These are phyloP conservation scores for Heterocephalus glaber DNA, from an alignment of 2,113 vertebrate species.

Conservation along the genomic window DNA sequence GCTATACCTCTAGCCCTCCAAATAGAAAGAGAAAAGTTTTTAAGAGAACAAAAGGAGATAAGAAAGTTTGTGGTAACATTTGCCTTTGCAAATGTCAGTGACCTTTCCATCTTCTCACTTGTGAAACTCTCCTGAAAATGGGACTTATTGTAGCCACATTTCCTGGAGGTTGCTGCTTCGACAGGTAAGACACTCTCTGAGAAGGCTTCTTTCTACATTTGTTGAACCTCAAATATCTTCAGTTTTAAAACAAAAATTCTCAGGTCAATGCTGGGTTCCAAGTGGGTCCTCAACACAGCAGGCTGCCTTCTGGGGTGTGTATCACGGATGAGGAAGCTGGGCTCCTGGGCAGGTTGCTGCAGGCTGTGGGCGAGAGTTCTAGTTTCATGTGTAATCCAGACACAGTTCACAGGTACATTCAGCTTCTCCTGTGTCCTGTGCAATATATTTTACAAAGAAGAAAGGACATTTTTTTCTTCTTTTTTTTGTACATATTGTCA, in stretches of 20 bases:
- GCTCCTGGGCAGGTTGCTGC: not conserved
- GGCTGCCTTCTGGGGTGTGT: not conserved
- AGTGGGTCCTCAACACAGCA: not conserved
- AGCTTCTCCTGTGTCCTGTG: not conserved
- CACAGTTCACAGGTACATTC: not conserved
- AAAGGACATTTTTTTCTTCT: not conserved
- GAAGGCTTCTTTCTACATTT: not conserved
- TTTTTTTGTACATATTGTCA: not conserved
- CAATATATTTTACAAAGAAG: not conserved
- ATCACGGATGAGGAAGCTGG: not conserved
- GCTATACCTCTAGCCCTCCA: not conserved
- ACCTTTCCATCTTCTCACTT: not conserved
- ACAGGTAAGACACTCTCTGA: not conserved
- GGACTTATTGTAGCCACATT: not conserved
- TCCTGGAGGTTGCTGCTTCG: not conserved
- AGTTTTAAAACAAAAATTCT: slow-evolving; percentile 23
- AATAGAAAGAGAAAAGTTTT: not conserved
- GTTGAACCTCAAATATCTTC: not conserved
- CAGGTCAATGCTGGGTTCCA: not conserved
- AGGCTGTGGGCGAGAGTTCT: not conserved
- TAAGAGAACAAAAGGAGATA: not conserved
- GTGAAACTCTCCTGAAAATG: not conserved
- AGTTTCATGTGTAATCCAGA: not conserved
- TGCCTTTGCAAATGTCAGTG: not conserved
- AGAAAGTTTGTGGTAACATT: not conserved